These are phyloP conservation scores for Dinoponera quadriceps DNA, from an alignment of 1,140 invertebrate genomes.

Conservation along the genomic window DNA sequence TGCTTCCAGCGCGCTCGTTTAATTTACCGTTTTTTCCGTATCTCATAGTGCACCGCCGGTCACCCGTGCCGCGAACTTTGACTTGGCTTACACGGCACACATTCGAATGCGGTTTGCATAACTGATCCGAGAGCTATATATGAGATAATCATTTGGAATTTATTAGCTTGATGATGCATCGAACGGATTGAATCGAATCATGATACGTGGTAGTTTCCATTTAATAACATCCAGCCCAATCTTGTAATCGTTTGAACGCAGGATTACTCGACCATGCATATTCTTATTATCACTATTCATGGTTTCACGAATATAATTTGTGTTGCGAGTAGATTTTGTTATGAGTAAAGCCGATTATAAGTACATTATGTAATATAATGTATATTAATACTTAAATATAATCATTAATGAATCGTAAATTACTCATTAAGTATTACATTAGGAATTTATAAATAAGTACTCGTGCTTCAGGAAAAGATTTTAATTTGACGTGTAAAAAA, in stretches of 20 bases:
- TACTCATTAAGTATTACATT: no score
- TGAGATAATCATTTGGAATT: conserved; percentile 41
- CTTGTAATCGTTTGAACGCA: conserved; percentile 5
- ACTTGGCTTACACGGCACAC: background rate
- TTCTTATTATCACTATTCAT: conserved; percentile 21
- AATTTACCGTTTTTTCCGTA: conserved; percentile 12
- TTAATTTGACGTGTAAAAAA: no score
- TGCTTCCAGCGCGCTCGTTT: conserved; percentile 4
- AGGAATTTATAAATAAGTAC: no score
- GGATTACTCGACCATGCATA: background rate
- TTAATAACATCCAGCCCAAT: conserved; percentile 7
- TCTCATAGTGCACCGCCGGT: background rate
- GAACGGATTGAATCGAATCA: conserved; percentile 9
- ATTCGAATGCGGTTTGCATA: conserved; percentile 1
- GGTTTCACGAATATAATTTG: background rate
- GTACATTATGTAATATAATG: background rate
- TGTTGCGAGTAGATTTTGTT: background rate
- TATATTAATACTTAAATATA: no score
- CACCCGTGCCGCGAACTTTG: background rate
- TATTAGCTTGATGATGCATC: conserved; percentile 35
- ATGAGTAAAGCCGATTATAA: background rate
- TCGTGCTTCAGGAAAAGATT: no score
- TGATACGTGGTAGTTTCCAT: conserved; percentile 2
- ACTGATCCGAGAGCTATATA: conserved; percentile 23
- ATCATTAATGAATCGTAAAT: no score